These are phyloP conservation scores for Myotis findleyi DNA, from an alignment of 2,797 vertebrate species.

Conservation along the genomic window DNA sequence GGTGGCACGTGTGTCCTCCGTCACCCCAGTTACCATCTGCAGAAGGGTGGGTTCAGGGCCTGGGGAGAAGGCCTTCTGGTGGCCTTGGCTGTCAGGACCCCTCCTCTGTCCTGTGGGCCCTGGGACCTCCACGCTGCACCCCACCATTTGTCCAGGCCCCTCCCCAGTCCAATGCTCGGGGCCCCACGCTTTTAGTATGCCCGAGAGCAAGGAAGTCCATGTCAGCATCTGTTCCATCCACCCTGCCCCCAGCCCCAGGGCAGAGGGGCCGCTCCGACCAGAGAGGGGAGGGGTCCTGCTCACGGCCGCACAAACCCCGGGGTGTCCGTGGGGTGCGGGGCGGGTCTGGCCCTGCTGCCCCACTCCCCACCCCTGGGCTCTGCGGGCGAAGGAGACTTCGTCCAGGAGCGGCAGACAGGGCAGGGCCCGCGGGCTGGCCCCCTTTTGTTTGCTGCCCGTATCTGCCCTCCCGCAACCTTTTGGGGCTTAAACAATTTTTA, in stretches of 20 bases:
- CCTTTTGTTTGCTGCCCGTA: background rate
- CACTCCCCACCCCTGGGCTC: background rate
- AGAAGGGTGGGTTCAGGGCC: background rate
- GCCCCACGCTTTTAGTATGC: background rate
- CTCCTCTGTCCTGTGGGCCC: background rate
- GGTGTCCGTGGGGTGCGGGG: background rate
- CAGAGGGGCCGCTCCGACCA: background rate
- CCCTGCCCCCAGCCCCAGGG: background rate
- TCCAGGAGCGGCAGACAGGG: no score
- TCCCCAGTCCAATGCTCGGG: background rate
- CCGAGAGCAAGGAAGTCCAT: background rate
- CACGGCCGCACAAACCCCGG: background rate
- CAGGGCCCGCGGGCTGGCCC: accelerated
- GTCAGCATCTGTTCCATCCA: background rate
- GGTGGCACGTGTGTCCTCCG: background rate
- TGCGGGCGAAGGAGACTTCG: background rate
- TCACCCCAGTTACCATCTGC: background rate
- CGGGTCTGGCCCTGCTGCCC: background rate
- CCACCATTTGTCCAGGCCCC: background rate
- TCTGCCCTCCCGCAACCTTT: background rate
- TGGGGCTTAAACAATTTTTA: slow-evolving; percentile 65
- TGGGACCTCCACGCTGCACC: background rate
- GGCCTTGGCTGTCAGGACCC: background rate
- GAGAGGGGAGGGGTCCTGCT: background rate
- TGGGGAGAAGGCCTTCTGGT: background rate